Base-by-base conservation (phyloP, 1,140 invertebrate genomes). In the Tigriopus japonicus region DNA sequence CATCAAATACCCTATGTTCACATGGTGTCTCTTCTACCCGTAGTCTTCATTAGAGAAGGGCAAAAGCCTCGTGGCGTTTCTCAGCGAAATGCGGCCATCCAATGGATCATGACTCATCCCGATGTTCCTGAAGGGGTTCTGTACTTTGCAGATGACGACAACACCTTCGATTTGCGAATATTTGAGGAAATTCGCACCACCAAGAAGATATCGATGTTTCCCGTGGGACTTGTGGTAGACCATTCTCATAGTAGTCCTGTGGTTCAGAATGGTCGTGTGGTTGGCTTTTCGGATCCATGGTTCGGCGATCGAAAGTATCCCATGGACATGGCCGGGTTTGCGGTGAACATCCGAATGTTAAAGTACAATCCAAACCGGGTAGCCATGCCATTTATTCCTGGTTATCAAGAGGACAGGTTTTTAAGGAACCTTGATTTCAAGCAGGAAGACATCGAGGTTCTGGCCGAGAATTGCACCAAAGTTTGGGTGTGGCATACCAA, bases 271-370 rank as follows among this genome's bases (percentile, higher is more conserved):
- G 76, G 75, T 17, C 75, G 78, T 68, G 78, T 86, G 0, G 73
- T 81, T 59, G 83, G 78, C 17, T 86, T 86, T 70, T 80, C 81
- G 63, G 83, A 85, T 66, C 81, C 80, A 6, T 88, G 82, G 80
- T 78, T 80, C 12, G 81, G 79, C 1, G 73, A 78, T n/a, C 70
- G 86, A 63, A 78, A 76, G 15, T 89, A 86, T 75, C 80, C 86
- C 10, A 80, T 86, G 35, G 86, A 89, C 70, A 89, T 90, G 86
- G 86, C 86, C 42, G 86, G 86, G 0, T 89, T 89, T 75, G 85
- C 86, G n/a, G 77, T 90, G 5, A 85, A 81, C 70, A 67, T 87
- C 14, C 69, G 76, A 24, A 78, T 77, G 63, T 63, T 12, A 71
- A 76, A 21, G 2, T 49, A 15, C 65, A 76, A 15, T 68, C 78